These are phyloP conservation scores for Paraescarpia echinospica DNA, from an alignment of 1,140 invertebrate genomes.

Conservation along the genomic window DNA sequence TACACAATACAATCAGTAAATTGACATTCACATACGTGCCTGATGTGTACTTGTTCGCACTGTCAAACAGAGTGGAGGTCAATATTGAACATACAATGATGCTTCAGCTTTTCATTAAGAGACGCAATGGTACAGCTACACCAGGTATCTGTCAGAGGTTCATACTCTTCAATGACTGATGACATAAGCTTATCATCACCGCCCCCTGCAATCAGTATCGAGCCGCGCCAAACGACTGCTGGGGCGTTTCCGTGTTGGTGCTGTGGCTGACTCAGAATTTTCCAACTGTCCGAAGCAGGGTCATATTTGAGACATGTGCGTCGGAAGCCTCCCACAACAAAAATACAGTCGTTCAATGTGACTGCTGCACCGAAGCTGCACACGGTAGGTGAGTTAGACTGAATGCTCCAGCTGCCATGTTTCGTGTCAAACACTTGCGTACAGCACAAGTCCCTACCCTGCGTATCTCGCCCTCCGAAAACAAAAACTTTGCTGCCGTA, in stretches of 20 bases:
- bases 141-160: not conserved
- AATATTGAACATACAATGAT: not conserved
- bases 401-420: not conserved
- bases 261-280: not conserved
- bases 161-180: conserved; percentile 6
- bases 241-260: not conserved
- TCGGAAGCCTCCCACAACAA: not conserved
- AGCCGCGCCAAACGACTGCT: conserved; percentile 8
- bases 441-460: not conserved
- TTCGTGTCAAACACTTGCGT: not conserved
- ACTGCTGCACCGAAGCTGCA: not conserved
- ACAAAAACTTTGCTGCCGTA: not conserved
- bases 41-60: too few relatives aligned
- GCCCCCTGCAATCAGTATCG: not conserved
- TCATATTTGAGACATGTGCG: not conserved
- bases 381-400: not conserved
- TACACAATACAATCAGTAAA: too few relatives aligned
- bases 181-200: not conserved
- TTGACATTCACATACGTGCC: too few relatives aligned
- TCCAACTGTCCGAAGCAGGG: conserved; percentile 1
- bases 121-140: not conserved
- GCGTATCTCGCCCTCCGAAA: not conserved
- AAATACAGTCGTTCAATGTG: conserved; percentile 15
- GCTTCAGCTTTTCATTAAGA: not conserved
- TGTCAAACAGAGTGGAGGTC: too few relatives aligned